Evolutionary conservation across 2,113 vertebrate species (phyloP), one percentile per base, ranked within the genome.

Genomic region (Misgurnus mizolepis): DNA sequence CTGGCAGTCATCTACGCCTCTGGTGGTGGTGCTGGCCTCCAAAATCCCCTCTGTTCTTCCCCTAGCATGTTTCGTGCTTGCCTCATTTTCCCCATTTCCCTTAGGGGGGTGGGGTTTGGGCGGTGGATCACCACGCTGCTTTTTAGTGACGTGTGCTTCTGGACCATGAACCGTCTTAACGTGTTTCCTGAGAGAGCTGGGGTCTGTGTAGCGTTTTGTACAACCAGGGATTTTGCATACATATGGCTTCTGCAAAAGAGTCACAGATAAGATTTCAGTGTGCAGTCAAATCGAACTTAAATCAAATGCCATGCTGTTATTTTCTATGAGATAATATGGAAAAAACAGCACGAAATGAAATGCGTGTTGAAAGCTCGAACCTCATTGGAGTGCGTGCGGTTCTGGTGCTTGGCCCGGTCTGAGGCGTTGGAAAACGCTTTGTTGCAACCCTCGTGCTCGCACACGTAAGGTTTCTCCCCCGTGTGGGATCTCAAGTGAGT

Each of bases 401-500:
- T 99, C 94, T 99, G 98, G 89, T 99, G 98, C 90, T 99, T 99
- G 86, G 98, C 98, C 4, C 98, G 91, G 91, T 99, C 98, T 0
- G 98, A 99, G 81, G 98, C 98, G 0, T 99, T 99, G 88, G 98
- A 99, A 92, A 99, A 99, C 34, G 98, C 97, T 89, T 99, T 99
- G 93, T 97, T 98, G 91, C 98, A 99, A 83, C 97, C 96, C 86
- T 98, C 98, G 0, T 99, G 98, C 67, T 99, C 98, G 56, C 98
- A 99, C 82, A 99, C 96, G 0, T 99, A 99, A 0, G 98, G 98
- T 85, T 99, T 99, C 92, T 99, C 98, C 75, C 98, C 98, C 0
- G 98, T 99, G 92, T 99, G 98, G 34, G 98, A 99, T 70, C 98
- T 93, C 85, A 99, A 95, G 91, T 99, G 98, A 15, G 98, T 99